Evolutionary conservation across 1,140 invertebrate genomes (phyloP).

Genomic region (Orius laevigatus): DNA sequence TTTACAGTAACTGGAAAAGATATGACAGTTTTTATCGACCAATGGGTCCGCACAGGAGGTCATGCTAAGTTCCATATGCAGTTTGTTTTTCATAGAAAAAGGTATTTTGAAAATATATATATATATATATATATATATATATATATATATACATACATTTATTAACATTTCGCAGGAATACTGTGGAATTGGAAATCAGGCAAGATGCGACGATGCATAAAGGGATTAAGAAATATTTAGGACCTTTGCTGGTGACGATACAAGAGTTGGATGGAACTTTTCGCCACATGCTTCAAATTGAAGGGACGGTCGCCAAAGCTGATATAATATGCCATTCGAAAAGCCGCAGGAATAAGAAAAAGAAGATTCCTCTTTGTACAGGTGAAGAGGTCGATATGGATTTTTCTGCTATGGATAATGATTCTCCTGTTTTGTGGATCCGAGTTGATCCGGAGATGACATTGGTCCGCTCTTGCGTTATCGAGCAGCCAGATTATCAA

Average conservation of each 20-base stretch:
- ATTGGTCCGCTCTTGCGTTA: conserved; percentile 68
- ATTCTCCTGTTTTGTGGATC: conserved; percentile 98
- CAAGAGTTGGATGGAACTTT: conserved; percentile 98
- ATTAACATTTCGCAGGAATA: too few species aligned
- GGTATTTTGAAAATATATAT: conserved; percentile 33
- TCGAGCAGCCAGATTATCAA: conserved; percentile 95
- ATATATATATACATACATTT: too few species aligned
- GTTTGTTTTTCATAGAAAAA: conserved; percentile 90
- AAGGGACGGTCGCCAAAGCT: conserved; percentile 87
- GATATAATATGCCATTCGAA: conserved; percentile 99
- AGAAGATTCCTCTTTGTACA: conserved; percentile 95
- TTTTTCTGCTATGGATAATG: conserved; percentile 81
- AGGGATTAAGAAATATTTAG: conserved; percentile 75
- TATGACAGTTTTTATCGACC: conserved; percentile 93
- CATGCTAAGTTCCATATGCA: conserved; percentile 86
- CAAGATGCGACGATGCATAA: conserved; percentile 70
- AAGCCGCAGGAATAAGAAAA: conserved; percentile 91
- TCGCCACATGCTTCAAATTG: conserved; percentile 87
- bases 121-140: too few species aligned
- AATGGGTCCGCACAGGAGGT: conserved; percentile 93
- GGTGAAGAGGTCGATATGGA: conserved; percentile 99
- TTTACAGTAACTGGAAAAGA: conserved; percentile 98
- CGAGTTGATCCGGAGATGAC: conserved; percentile 95
- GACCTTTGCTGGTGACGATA: conserved; percentile 80
- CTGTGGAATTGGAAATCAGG: conserved; percentile 89